Evolutionary conservation across 2,113 vertebrate species (phyloP), one percentile per base, ranked within the genome.

Genomic region (Caretta caretta): DNA sequence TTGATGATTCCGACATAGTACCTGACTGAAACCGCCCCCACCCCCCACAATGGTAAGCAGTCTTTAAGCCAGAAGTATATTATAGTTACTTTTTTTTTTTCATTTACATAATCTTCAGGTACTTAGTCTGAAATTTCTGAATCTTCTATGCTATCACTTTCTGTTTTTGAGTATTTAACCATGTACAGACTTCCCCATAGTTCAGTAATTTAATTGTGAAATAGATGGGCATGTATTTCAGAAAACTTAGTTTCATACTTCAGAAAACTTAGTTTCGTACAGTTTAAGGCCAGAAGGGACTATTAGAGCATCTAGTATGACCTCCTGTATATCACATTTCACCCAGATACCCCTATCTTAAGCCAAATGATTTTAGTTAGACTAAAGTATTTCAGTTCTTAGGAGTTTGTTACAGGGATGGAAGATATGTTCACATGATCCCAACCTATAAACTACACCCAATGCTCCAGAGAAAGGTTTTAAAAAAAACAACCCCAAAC

Each of bases 31-130:
- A 51, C 87, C 78, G 50, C 25, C 48, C 46, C 3, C 6, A 2
- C 54, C 25, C 48, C 46, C 3, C 6, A 2, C 4, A 80, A 29
- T 0, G 0, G 35, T 22, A 1, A 31, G 59, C 13, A 69, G 16
- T 69, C 62, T 69, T 69, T 69, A 69, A 69, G 29, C 53, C 29
- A 35, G 29, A 62, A 31, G 35, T 54, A 1, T 25, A 0, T 2
- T 25, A 8, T 13, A 48, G 27, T 22, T 16, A 12, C 5, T 25
- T 27, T 69, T 29, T 6, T 6, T 1, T 48, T 24, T 35, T 46
- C 62, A 48, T n/a, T 5, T 2, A 9, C 19, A 4, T 1, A 6
- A 51, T 38, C 49, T 84, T 62, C 27, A 38, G 24, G n/a, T 54
- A 2, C 31, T n/a, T 69, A 19, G 7, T 69, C 35, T 69, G 62